Evolutionary conservation across 1,140 invertebrate species (phyloP), one percentile per base, ranked within the genome.

Genomic region (Lethrus apterus): DNA sequence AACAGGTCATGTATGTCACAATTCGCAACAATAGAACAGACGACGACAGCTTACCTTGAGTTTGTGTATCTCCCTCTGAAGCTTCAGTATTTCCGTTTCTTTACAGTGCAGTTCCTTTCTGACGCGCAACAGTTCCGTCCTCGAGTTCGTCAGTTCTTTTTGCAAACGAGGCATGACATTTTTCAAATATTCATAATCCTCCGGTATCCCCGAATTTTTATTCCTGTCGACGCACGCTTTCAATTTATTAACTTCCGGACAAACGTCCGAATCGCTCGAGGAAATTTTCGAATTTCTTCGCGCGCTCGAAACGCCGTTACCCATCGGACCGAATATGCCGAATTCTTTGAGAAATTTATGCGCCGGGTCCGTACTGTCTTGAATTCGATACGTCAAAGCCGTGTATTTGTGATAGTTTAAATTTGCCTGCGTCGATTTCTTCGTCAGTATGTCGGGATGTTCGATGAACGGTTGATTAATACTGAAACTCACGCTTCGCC

Each of bases 51-150:
- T 66, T 60, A 78, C 77, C 70, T 74, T 78, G 4, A 79, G 59
- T 55, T 79, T 79, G 57, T 79, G 74, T 26, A 77, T 70, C 59
- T 78, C 77, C 10, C 76, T 65, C 59, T 76, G 71, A n/a, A 78
- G 57, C 51, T 70, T 68, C 3, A 67, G 29, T 11, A 73, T 59
- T 48, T 73, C 68, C 36, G 69, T 59, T 26, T 74, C 72, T 41
- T 66, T 67, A 13, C 42, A 52, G 36, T 65, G 60, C 14, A 73
- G 52, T 21, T 68, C 56, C 14, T 63, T 63, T 15, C 59, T 54
- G 8, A 64, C 54, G 31, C 64, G 58, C 2, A 58, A 43, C 31
- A 68, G 46, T 42, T 71, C 66, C 30, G 59, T 50, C 46, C 69
- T 67, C 19, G 65, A 42, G 10, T 69, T 67, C 9, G 57, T 47